Conservation (phyloP, 2,113 vertebrate species). For the Pachyramphus minor region DNA sequence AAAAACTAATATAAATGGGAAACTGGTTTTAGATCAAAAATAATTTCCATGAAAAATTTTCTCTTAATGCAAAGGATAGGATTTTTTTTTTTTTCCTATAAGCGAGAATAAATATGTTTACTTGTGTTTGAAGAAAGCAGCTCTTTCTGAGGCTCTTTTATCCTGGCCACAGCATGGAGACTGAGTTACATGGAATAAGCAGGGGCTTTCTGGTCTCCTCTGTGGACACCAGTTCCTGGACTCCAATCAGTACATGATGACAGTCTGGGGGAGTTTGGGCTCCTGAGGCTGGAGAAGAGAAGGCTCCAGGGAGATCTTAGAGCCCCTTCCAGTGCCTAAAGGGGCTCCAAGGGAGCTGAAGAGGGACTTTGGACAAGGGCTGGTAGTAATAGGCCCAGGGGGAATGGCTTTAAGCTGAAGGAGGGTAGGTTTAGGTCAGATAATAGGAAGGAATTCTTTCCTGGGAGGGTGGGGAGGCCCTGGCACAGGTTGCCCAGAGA, state of each 20-base stretch:
- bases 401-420: not conserved
- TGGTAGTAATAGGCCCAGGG: not conserved
- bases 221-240: not conserved
- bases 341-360: not conserved
- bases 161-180: not conserved
- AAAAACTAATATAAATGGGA: not conserved
- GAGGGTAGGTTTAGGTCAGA: not conserved
- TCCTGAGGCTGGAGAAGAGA: not conserved
- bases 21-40: not conserved
- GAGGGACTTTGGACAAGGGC: not conserved
- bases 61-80: not conserved
- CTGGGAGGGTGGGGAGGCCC: rapidly evolving
- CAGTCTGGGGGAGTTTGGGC: not conserved
- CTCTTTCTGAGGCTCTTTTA: not conserved
- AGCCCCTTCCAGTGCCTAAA: not conserved
- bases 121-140: not conserved
- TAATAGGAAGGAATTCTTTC: rapidly evolving
- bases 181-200: not conserved
- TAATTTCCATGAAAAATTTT: not conserved
- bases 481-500: not conserved
- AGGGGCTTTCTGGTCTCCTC: not conserved
- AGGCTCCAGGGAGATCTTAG: not conserved
- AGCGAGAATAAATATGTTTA: not conserved
- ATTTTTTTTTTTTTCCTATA: not conserved
- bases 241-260: rapidly evolving